Evolutionary conservation across 2,888 invertebrate genomes (phyloP).

Genomic region (Spisula solida): DNA sequence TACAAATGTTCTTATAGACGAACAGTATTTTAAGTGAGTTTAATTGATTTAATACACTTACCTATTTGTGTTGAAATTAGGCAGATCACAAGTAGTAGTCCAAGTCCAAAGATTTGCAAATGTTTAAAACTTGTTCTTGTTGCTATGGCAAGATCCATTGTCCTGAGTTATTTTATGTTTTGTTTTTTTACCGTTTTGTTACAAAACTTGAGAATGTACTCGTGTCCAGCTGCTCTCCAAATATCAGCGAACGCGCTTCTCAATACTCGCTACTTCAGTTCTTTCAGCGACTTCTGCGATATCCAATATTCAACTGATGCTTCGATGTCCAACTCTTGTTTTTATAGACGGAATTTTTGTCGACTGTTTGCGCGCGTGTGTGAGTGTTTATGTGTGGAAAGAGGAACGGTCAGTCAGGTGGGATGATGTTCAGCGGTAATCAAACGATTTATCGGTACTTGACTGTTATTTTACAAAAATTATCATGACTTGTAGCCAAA

Average conservation of each 20-base stretch:
- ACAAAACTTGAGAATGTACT: background rate
- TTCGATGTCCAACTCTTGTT: constrained; percentile 9
- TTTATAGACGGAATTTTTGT: constrained; percentile 2
- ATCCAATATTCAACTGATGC: constrained; percentile 9
- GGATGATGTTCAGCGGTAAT: background rate
- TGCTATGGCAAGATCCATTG: constrained; percentile 44
- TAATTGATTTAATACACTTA: constrained; percentile 38
- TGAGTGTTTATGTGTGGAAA: background rate
- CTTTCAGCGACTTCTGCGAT: background rate
- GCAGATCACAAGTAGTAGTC: constrained; percentile 46
- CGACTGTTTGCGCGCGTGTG: background rate
- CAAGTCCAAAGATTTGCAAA: constrained; percentile 47
- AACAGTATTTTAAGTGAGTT: background rate
- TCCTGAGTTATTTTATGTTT: constrained; percentile 36
- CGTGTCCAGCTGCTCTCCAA: background rate
- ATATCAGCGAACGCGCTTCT: background rate
- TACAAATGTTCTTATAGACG: no score
- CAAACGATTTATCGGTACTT: background rate
- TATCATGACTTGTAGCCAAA: background rate
- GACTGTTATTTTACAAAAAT: background rate
- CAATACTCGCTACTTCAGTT: background rate
- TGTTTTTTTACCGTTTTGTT: background rate
- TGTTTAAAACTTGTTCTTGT: constrained; percentile 48
- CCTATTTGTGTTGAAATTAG: constrained; percentile 61
- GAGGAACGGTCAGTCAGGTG: constrained; percentile 3